phyloP scores from a whole-genome alignment of 2,888 invertebrate genomes.

The Loripinus fragilis region DNA sequence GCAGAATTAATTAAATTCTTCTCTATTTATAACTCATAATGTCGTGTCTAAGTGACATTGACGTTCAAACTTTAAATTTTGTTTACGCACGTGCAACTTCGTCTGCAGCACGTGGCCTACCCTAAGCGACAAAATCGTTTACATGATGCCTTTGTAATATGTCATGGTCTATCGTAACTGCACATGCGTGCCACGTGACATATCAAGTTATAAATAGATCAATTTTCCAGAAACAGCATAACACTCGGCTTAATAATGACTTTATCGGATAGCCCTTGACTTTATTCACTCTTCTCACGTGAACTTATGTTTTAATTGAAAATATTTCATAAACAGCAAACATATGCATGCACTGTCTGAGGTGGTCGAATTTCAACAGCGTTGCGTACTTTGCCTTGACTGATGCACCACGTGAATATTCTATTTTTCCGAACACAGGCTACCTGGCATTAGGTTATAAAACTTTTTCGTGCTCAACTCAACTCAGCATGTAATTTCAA shows the following conservation, averaged over 20 bases:
- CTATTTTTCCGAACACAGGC: too few species aligned
- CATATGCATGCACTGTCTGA: too few species aligned
- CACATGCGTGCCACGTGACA: conserved; percentile 39
- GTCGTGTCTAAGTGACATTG: conserved; percentile 11
- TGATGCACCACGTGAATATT: too few species aligned
- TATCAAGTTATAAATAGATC: conserved; percentile 44
- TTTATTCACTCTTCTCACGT: neutral
- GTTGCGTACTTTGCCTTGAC: too few species aligned
- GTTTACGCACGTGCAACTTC: neutral
- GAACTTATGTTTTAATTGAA: conserved; percentile 5
- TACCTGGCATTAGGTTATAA: too few species aligned
- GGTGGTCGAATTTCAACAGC: too few species aligned
- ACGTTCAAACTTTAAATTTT: conserved; percentile 5
- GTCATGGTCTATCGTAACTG: conserved; percentile 33
- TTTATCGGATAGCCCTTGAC: conserved; percentile 34
- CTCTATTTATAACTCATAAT: conserved; percentile 1
- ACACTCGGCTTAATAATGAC: conserved; percentile 53
- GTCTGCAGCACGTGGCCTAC: neutral
- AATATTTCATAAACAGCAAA: neutral
- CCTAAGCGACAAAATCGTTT: conserved; percentile 39
- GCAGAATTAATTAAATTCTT: neutral
- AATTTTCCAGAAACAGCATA: conserved; percentile 57
- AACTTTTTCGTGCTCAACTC: too few species aligned
- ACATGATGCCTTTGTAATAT: conserved; percentile 26
- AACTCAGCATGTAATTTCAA: too few species aligned